A percentile compares a stretch with the other conserved stretches of the same genome.
phyloP scores from a whole-genome alignment of 23 tunicate genomes.

The Botrylloides violaceus region DNA sequence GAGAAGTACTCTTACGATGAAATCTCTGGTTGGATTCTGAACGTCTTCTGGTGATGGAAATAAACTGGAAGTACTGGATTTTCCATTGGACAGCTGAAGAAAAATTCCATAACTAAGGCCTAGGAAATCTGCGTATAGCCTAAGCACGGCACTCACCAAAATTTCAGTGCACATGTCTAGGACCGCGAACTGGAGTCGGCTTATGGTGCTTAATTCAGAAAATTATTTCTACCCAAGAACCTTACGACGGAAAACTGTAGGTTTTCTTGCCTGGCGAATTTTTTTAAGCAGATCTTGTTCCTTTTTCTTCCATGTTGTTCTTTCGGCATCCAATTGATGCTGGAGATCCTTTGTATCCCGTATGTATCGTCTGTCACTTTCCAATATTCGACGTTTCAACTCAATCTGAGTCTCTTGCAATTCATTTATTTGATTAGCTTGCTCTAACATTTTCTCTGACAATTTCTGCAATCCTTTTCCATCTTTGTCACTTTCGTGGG shows the following conservation, averaged over 20 bases:
- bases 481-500: constrained; percentile 7
- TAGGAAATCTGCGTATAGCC: too few species aligned
- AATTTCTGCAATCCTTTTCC: neutral
- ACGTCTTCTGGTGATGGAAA: neutral
- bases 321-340: neutral
- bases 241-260: too few species aligned
- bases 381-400: constrained; percentile 7
- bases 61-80: neutral
- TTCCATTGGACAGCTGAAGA: neutral
- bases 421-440: constrained; percentile 11
- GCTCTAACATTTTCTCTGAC: constrained; percentile 18
- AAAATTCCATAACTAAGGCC: neutral
- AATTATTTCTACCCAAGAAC: too few species aligned
- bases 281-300: neutral
- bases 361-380: neutral
- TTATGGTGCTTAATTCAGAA: too few species aligned
- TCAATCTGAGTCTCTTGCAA: constrained; percentile 13
- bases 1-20: neutral
- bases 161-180: too few species aligned
- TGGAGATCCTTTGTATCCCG: constrained; percentile 2
- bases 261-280: constrained; percentile 7
- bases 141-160: too few species aligned
- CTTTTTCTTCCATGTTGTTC: constrained; percentile 13
- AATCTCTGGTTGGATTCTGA: neutral
- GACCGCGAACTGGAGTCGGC: too few species aligned